phyloP scores from a whole-genome alignment of 2,113 vertebrate species.

The Mustelus asterias region DNA sequence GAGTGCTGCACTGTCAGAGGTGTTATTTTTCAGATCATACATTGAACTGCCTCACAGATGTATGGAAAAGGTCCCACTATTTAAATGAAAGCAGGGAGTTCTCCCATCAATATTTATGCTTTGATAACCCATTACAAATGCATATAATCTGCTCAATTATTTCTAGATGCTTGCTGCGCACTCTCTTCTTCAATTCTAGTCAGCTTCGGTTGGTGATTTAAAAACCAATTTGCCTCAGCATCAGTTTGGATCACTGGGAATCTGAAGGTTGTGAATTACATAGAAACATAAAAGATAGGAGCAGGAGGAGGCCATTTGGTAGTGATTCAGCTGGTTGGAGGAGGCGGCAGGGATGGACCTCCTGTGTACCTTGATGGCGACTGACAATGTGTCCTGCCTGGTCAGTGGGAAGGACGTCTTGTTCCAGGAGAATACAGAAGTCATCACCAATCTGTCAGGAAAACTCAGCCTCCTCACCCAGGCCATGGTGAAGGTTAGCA shows the following conservation, averaged over 20 bases:
- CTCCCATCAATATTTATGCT: not conserved
- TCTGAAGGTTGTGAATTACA: no score
- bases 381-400: no score
- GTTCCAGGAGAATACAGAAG: not conserved
- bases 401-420: not conserved
- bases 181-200: no score
- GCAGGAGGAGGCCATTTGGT: no score
- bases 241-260: no score
- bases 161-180: not conserved
- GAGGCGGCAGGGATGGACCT: no score
- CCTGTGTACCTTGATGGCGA: no score
- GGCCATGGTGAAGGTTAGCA: not conserved
- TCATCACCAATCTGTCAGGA: not conserved
- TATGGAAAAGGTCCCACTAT: not conserved
- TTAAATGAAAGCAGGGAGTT: not conserved
- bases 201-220: no score
- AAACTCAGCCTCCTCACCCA: not conserved
- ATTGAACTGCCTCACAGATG: not conserved
- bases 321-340: no score
- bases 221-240: no score
- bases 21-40: not conserved
- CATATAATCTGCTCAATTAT: not conserved
- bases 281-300: no score
- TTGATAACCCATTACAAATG: not conserved
- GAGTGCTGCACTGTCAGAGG: not conserved